Evolutionary conservation across 2,888 invertebrate genomes (phyloP), one percentile per base, ranked within the genome.

Genomic region (Xylota sylvarum): DNA sequence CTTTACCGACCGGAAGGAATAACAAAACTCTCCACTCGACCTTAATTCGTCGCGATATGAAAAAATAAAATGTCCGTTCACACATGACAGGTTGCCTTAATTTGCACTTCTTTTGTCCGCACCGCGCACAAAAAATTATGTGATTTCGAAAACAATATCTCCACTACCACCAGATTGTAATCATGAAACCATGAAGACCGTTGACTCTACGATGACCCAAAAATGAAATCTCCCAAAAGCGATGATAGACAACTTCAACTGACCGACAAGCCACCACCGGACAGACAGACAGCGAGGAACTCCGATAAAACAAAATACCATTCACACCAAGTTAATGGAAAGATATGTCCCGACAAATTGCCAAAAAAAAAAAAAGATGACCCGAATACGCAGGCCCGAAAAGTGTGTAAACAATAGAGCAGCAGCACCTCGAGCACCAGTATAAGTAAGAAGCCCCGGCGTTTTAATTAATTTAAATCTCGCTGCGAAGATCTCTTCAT

Each of bases 171-270:
- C 27, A 73, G 52, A 78, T 62, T 19, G 43, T 48, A 46, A 78
- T 67, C 72, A 83, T 14, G 58, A 60, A 17, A 46, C 72, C 82
- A 67, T 78, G 65, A 83, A 62, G 58, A 46, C 78, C 73, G 65
- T 58, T 73, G 78, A 78, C 67, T 77, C 14, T 9, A 23, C 37
- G 70, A n/a, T 78, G 83, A 78, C 83, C 83, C 46, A 83, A 52
- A 83, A 73, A 77, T 56, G 19, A 46, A 46, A 65, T 40, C 43
- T 67, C 23, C 23, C 37, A 32, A 50, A 23, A 67, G 43, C 37
- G 56, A 76, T 65, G 76, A 82, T 35, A 55, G 70, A 23, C 35
- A 27, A n/a, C 14, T 37, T 6, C 32, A 4, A 9, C 7, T 10
- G 32, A 9, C 52, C 48, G 58, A 23, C 10, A 7, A 2, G 9